phyloP scores from a whole-genome alignment of 2,888 invertebrate species.

The Phyllotreta striolata region DNA sequence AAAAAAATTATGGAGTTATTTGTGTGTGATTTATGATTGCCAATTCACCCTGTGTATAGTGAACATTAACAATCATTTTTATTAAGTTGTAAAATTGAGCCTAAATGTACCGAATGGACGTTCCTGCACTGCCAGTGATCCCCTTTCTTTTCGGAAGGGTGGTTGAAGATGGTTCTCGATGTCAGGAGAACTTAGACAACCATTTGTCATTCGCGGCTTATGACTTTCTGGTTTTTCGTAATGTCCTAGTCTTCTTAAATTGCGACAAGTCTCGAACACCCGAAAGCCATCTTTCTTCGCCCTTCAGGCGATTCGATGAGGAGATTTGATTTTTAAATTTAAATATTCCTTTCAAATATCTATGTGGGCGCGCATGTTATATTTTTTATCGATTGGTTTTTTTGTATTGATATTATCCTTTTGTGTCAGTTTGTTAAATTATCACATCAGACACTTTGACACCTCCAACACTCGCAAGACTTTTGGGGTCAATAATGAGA shows the following conservation, averaged over 20 bases:
- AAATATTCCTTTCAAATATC: neutral
- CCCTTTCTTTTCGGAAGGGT: conserved; percentile 29
- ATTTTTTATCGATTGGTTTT: neutral
- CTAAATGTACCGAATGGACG: neutral
- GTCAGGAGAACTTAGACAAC: conserved; percentile 54
- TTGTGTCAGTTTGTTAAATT: no score
- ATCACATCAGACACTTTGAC: no score
- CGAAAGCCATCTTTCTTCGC: conserved; percentile 42
- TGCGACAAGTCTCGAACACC: conserved; percentile 47
- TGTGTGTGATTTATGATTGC: no score
- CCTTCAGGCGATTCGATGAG: no score
- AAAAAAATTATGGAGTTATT: no score
- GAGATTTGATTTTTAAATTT: no score
- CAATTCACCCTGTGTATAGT: neutral
- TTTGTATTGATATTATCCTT: neutral
- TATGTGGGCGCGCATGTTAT: no score
- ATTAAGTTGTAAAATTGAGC: neutral
- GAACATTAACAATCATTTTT: neutral
- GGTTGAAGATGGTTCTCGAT: conserved; percentile 46
- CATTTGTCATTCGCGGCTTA: conserved; percentile 61
- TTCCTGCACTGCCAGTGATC: conserved; percentile 23
- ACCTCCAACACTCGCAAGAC: no score
- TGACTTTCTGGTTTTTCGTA: conserved; percentile 53
- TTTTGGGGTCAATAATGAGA: conserved; percentile 3
- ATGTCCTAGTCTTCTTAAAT: conserved; percentile 43